Base-by-base conservation (phyloP, 2,888 invertebrate genomes). In the Halictus quadricinctus region DNA sequence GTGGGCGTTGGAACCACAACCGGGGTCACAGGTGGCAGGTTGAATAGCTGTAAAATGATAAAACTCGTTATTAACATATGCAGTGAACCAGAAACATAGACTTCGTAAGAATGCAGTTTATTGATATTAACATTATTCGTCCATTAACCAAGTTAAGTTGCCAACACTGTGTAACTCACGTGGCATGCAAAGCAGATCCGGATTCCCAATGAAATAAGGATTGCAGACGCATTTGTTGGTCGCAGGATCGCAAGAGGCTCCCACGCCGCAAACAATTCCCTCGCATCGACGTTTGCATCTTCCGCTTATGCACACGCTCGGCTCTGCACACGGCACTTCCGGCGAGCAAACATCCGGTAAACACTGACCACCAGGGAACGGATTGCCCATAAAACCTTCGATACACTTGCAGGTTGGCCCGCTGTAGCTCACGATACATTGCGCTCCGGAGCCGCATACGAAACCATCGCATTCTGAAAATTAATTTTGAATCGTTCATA, bases 401-500 rank as follows among this genome's bases (percentile, higher is more conserved):
- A 97, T 96, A 92, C 98, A 98, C 93, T 97, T 97, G 93, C 98
- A 98, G 8, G 98, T 98, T 25, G 98, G 98, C 21, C 98, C 98
- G 36, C 96, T 96, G 88, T 97, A 96, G 54, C 98, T 97, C 85
- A 97, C 97, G 89, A 98, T 97, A 92, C 98, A 98, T 84, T 97
- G 96, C 15, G 98, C 98, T 87, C 98, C 98, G 64, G 96, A 95
- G 21, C 97, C 98, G 93, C 98, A 98, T 41, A 97, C 96, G 85
- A 97, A 96, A 76, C 96, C 96, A 86, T 97, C 96, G 92, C 98
- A 98, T 86, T 97, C 97, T 96, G 94, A 90, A 10, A 6, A 58
- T 29, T 5, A 41, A 82, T 50, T 81, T 12, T 29, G 25, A 46
- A 64, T 58, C 18, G 15, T 6, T 58, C 8, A 5, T 13, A 25